Evolutionary conservation across 2,797 vertebrate genomes (phyloP).

Genomic region (Tenualosa thibaudeaui): DNA sequence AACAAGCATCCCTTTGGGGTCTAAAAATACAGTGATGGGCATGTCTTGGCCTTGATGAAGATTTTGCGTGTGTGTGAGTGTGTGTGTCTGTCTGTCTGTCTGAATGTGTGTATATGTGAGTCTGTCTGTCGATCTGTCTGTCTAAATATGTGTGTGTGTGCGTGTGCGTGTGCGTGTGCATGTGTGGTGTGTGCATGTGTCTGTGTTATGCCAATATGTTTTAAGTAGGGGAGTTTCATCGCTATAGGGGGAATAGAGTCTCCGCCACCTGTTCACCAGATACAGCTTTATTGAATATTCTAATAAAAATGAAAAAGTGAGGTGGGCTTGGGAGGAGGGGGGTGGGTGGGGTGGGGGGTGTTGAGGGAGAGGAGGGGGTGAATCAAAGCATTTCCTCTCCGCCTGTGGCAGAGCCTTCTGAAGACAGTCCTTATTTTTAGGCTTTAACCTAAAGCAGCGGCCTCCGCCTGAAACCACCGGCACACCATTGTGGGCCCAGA

Average conservation of each 20-base stretch:
- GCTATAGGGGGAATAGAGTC: slow-evolving; percentile 67
- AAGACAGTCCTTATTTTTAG: slow-evolving; percentile 77
- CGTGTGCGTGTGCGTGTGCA: slow-evolving; percentile 42
- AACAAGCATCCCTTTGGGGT: slow-evolving; percentile 51
- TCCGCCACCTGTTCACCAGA: slow-evolving; percentile 81
- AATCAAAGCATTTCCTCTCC: slow-evolving; percentile 82
- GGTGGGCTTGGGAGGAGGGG: neutral
- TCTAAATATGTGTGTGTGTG: neutral
- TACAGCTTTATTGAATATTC: slow-evolving; percentile 79
- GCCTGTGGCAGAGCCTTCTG: slow-evolving; percentile 76
- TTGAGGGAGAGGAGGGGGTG: slow-evolving; percentile 50
- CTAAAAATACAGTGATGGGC: slow-evolving; percentile 74
- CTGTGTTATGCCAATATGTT: slow-evolving; percentile 71
- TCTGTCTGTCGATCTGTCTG: neutral
- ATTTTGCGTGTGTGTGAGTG: slow-evolving; percentile 57
- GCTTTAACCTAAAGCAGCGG: slow-evolving; percentile 70
- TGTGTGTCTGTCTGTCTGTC: neutral
- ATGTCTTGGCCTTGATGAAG: slow-evolving; percentile 67
- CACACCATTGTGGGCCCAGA: slow-evolving; percentile 68
- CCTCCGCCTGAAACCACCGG: slow-evolving; percentile 59
- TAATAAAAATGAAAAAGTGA: slow-evolving; percentile 68
- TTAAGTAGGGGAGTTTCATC: slow-evolving; percentile 70
- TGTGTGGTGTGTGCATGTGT: slow-evolving; percentile 2
- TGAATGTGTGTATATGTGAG: slow-evolving; percentile 38
- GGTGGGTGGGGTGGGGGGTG: neutral